Conservation (phyloP, 2,888 invertebrate species). For the Neuroscelio doddi region DNA sequence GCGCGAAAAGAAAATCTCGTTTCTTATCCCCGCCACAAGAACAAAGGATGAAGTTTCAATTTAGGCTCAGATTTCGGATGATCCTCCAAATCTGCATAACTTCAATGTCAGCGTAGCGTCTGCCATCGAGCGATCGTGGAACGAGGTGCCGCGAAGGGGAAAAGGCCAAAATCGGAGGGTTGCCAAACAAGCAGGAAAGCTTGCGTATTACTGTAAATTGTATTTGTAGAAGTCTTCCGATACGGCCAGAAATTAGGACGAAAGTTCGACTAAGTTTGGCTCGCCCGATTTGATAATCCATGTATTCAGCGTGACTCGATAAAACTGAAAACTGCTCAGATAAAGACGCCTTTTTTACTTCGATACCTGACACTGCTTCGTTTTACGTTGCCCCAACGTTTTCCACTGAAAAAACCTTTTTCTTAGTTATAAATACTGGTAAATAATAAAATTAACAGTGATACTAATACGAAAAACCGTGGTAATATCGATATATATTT, state of each 20-base stretch:
- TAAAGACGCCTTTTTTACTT: background rate
- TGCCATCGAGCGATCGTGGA: background rate
- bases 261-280: slow-evolving; percentile 2
- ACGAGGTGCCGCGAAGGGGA: background rate
- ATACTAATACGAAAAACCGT: too few relatives aligned
- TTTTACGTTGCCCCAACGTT: too few relatives aligned
- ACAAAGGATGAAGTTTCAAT: slow-evolving; percentile 59
- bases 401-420: too few relatives aligned
- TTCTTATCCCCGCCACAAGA: slow-evolving; percentile 2
- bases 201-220: slow-evolving; percentile 5
- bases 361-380: background rate
- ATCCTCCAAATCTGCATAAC: slow-evolving; percentile 55
- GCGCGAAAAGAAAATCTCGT: background rate
- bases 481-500: too few relatives aligned
- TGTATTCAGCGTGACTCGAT: slow-evolving; percentile 4
- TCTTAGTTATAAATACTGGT: too few relatives aligned
- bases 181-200: background rate
- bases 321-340: background rate
- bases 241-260: slow-evolving; percentile 1
- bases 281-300: background rate
- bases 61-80: slow-evolving; percentile 49
- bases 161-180: background rate
- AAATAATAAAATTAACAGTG: too few relatives aligned
- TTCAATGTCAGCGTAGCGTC: slow-evolving; percentile 33
- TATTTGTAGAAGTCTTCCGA: slow-evolving; percentile 4